phyloP scores from a whole-genome alignment of 1,140 invertebrate species.

The Drosophila baimaii region DNA sequence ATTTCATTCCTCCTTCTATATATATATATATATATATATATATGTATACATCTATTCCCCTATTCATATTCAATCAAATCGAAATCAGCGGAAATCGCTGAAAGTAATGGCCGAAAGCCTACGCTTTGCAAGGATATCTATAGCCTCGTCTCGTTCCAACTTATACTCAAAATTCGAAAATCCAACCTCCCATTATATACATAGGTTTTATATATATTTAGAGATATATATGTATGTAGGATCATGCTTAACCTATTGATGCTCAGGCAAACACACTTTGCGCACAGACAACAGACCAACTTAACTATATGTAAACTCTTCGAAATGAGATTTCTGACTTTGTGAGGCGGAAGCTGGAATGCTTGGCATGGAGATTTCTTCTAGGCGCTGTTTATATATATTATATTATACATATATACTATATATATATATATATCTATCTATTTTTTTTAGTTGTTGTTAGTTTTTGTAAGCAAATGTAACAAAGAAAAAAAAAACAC shows the following conservation, averaged over 20 bases:
- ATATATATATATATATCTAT: too few relatives aligned
- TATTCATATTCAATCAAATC: neutral
- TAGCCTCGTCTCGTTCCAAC: neutral
- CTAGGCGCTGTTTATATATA: constrained; percentile 53
- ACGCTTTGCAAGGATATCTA: constrained; percentile 5
- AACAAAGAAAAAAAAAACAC: neutral
- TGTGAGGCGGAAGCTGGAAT: constrained; percentile 32
- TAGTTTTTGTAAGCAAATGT: constrained; percentile 71
- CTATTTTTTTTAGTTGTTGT: constrained; percentile 67
- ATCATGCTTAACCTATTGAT: constrained; percentile 33
- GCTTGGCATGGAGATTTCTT: constrained; percentile 54
- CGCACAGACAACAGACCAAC: constrained; percentile 50
- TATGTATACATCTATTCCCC: neutral
- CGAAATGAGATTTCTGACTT: constrained; percentile 35
- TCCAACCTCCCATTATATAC: neutral
- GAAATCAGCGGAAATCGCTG: neutral
- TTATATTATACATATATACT: constrained; percentile 4
- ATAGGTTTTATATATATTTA: constrained; percentile 6
- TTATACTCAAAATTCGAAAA: constrained; percentile 26
- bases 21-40: too few relatives aligned
- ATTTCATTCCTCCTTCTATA: constrained; percentile 4
- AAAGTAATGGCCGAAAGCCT: neutral
- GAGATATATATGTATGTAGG: constrained; percentile 12
- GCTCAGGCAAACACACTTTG: constrained; percentile 63
- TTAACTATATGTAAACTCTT: constrained; percentile 4